Percentiles rank a stretch among this genome's conserved stretches.
Conservation (phyloP, 2,797 vertebrate genomes). For the Thripadectes ignobilis region DNA sequence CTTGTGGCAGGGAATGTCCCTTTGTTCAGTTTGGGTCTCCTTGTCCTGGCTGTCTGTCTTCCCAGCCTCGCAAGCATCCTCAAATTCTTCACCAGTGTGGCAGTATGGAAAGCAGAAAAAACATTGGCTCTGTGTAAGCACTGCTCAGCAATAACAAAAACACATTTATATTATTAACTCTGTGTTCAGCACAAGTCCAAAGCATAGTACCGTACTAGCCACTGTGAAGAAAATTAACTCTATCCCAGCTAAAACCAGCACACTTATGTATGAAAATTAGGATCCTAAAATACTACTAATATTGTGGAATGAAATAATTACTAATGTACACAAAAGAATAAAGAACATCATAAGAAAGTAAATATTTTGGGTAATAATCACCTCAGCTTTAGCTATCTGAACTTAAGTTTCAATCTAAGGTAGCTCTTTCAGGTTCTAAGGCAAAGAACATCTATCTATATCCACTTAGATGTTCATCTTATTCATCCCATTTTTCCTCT, state of each 20-base stretch:
- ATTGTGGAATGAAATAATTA: background rate
- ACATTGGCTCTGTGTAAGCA: background rate
- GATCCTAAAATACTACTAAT: background rate
- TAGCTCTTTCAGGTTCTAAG: background rate
- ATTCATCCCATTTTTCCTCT: background rate
- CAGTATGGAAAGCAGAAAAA: rapidly evolving
- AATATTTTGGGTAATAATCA: background rate
- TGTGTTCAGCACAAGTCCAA: background rate
- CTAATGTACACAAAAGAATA: background rate
- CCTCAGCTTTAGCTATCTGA: background rate
- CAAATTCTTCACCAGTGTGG: rapidly evolving
- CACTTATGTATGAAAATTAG: background rate
- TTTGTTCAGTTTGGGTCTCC: background rate
- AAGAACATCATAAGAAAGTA: background rate
- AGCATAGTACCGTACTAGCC: background rate
- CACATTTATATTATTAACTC: background rate
- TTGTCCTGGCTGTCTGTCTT: background rate
- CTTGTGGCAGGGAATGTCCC: background rate
- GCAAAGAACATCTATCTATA: background rate
- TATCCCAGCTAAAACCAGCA: background rate
- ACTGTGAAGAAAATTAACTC: background rate
- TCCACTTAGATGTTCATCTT: background rate
- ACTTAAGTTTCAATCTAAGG: background rate
- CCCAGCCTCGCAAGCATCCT: background rate
- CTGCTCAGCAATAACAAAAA: background rate